These are phyloP conservation scores for Dissostichus mawsoni DNA, from an alignment of 2,113 vertebrate genomes.

Conservation along the genomic window DNA sequence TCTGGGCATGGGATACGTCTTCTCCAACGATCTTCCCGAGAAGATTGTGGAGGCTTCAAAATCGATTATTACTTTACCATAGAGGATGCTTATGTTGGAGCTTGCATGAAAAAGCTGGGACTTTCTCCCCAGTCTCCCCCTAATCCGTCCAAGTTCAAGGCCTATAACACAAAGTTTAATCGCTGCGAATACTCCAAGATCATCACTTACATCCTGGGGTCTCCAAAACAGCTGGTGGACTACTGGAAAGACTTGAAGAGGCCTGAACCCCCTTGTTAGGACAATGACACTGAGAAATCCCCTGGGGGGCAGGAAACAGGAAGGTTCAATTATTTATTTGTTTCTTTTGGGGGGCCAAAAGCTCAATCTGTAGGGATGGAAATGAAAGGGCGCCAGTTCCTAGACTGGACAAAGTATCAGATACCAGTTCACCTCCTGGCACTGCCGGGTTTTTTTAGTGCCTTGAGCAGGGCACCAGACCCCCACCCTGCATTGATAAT, in stretches of 20 bases:
- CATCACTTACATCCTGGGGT: constrained; percentile 77
- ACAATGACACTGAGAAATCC: neutral
- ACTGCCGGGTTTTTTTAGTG: no score
- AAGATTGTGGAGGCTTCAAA: constrained; percentile 90
- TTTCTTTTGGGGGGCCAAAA: neutral
- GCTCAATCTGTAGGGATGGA: no score
- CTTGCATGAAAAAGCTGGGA: constrained; percentile 80
- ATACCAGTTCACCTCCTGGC: no score
- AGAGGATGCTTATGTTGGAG: constrained; percentile 88
- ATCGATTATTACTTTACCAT: constrained; percentile 89
- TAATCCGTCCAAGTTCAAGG: constrained; percentile 53
- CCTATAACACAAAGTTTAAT: constrained; percentile 53
- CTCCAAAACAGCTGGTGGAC: constrained; percentile 60
- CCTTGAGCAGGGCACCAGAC: no score
- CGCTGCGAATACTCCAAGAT: constrained; percentile 68
- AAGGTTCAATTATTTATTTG: neutral
- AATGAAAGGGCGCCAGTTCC: no score
- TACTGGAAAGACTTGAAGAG: constrained; percentile 77
- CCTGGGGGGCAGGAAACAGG: neutral
- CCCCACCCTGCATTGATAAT: no score
- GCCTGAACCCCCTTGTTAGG: constrained; percentile 54
- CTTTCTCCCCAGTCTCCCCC: neutral
- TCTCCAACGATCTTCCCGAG: constrained; percentile 92
- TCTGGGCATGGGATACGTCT: constrained; percentile 94
- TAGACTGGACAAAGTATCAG: no score